Conservation (phyloP, 2,797 vertebrate genomes). For the Ciconia nigra region DNA sequence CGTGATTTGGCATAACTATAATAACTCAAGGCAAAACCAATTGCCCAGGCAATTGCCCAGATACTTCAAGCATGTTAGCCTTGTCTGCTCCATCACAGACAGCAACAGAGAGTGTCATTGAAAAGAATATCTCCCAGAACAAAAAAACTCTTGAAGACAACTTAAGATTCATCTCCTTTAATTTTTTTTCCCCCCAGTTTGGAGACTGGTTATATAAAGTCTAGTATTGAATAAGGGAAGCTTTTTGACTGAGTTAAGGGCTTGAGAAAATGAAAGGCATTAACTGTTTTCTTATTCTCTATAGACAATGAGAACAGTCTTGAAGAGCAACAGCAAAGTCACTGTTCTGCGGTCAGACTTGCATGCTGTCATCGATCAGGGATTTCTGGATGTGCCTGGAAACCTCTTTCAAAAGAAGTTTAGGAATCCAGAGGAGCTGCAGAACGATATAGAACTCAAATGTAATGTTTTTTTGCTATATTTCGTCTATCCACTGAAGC, state of each 20-base stretch:
- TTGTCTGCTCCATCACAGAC: neutral
- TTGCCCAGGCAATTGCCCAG: neutral
- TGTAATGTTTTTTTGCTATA: conserved; percentile 46
- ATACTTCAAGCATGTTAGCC: neutral
- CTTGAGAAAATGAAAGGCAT: neutral
- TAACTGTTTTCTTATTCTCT: neutral
- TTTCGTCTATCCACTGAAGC: neutral
- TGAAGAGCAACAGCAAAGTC: conserved; percentile 50
- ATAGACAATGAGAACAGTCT: conserved; percentile 63
- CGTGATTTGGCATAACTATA: neutral
- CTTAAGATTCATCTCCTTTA: neutral
- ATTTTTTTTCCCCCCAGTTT: neutral
- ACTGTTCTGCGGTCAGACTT: conserved; percentile 55
- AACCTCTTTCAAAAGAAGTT: neutral
- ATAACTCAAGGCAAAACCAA: neutral
- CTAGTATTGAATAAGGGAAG: neutral
- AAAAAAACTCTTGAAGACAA: conserved; percentile 1
- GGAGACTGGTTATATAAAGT: neutral
- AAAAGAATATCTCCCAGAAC: neutral
- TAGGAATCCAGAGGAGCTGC: neutral
- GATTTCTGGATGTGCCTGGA: conserved; percentile 26
- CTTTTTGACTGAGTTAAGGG: neutral
- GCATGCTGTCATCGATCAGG: conserved; percentile 33
- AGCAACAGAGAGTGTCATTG: neutral
- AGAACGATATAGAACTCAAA: conserved; percentile 54